Conservation (phyloP, 2,888 invertebrate genomes). For the Germaria angustata region DNA sequence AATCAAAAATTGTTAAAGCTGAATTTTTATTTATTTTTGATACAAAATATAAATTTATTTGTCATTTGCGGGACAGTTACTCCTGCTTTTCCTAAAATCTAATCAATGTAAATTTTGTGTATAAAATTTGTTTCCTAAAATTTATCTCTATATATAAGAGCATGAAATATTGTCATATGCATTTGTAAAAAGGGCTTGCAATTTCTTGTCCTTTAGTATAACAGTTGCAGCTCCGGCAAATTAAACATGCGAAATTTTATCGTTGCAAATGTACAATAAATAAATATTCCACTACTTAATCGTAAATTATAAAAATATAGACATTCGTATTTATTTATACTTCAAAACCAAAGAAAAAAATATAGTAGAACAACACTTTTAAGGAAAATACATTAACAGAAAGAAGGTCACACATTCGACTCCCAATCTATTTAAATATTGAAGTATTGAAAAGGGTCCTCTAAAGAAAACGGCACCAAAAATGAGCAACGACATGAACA, state of each 20-base stretch:
- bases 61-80: too few relatives aligned
- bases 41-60: too few relatives aligned
- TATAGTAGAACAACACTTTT: background rate
- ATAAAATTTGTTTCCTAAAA: too few relatives aligned
- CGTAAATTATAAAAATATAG: background rate
- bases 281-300: constrained; percentile 25
- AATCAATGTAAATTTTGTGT: too few relatives aligned
- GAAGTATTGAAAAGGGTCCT: constrained; percentile 44
- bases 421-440: constrained; percentile 37
- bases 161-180: background rate
- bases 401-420: constrained; percentile 7
- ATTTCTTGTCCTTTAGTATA: constrained; percentile 21
- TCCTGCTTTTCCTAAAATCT: too few relatives aligned
- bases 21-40: too few relatives aligned
- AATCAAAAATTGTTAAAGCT: too few relatives aligned
- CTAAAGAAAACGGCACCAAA: constrained; percentile 34
- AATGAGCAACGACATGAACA: constrained; percentile 47
- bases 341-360: constrained; percentile 17
- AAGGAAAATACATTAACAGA: background rate
- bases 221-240: constrained; percentile 45
- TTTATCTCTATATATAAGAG: too few relatives aligned
- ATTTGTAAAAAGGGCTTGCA: background rate
- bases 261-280: constrained; percentile 57
- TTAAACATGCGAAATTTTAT: constrained; percentile 53
- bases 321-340: background rate